These are phyloP conservation scores for Platycheirus albimanus DNA, from an alignment of 2,888 invertebrate species.

Conservation along the genomic window DNA sequence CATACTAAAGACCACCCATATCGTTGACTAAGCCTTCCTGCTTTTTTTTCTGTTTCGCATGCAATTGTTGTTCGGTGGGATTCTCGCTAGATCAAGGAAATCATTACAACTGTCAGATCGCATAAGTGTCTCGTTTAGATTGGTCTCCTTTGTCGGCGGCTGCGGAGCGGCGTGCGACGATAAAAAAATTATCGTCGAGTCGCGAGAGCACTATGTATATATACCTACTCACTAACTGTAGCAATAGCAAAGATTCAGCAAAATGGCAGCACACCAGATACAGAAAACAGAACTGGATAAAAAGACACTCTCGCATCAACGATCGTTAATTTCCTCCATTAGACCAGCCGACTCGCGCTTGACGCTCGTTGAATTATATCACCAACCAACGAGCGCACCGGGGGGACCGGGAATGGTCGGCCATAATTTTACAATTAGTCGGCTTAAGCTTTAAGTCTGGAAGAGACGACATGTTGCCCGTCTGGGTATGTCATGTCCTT, in stretches of 20 bases:
- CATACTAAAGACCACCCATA: slow-evolving; percentile 58
- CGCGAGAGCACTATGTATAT: background rate
- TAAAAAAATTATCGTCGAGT: no score
- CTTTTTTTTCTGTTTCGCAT: background rate
- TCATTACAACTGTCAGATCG: slow-evolving; percentile 65
- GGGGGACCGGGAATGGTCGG: slow-evolving; percentile 26
- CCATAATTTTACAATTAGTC: slow-evolving; percentile 70
- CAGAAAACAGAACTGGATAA: slow-evolving; percentile 33
- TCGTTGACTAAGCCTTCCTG: background rate
- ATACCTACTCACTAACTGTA: slow-evolving; percentile 52
- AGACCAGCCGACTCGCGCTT: slow-evolving; percentile 41
- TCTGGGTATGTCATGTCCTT: slow-evolving; percentile 64
- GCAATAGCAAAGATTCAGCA: slow-evolving; percentile 54
- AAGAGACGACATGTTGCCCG: slow-evolving; percentile 27
- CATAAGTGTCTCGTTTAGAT: slow-evolving; percentile 57
- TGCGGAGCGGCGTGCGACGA: no score
- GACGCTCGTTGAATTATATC: slow-evolving; percentile 50
- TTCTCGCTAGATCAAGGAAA: slow-evolving; percentile 55
- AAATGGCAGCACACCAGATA: slow-evolving; percentile 43
- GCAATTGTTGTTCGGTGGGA: slow-evolving; percentile 26
- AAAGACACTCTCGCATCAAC: slow-evolving; percentile 14
- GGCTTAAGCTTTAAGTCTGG: slow-evolving; percentile 38
- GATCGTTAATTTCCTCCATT: slow-evolving; percentile 68
- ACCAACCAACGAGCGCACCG: no score
- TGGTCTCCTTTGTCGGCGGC: slow-evolving; percentile 62